Evolutionary conservation across 1,140 invertebrate species (phyloP).

Genomic region (Dolichoris vasculosae): DNA sequence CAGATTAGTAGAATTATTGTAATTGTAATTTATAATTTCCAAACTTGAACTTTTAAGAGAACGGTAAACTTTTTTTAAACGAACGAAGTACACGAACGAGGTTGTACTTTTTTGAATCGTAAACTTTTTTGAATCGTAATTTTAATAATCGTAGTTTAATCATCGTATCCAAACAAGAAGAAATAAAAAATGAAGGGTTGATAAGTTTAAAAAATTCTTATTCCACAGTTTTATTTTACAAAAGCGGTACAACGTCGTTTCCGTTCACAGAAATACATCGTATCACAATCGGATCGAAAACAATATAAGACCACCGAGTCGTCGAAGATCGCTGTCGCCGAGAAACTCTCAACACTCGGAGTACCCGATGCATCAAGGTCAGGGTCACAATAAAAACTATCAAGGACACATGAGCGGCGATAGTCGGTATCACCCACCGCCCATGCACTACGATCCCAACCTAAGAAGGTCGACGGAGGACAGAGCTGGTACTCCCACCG

Average conservation of each 20-base stretch:
- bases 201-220: no score
- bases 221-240: no score
- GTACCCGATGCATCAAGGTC: constrained; percentile 30
- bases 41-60: no score
- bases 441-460: constrained; percentile 70
- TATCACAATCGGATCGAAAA: constrained; percentile 67
- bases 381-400: constrained; percentile 63
- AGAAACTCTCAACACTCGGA: constrained; percentile 55
- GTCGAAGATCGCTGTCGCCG: constrained; percentile 68
- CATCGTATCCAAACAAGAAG: no score
- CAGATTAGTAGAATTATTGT: no score
- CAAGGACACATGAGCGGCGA: constrained; percentile 59
- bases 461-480: constrained; percentile 76
- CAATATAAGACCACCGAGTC: constrained; percentile 65
- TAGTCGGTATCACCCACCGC: constrained; percentile 65
- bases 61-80: no score
- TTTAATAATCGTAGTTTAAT: no score
- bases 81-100: no score
- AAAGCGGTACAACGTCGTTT: neutral
- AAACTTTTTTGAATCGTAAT: no score
- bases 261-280: constrained; percentile 56
- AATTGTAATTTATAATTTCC: no score
- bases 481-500: constrained; percentile 81
- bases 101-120: no score
- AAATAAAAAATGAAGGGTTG: no score